Conservation (phyloP, 1,140 invertebrate genomes). For the Drosophila eugracilis region DNA sequence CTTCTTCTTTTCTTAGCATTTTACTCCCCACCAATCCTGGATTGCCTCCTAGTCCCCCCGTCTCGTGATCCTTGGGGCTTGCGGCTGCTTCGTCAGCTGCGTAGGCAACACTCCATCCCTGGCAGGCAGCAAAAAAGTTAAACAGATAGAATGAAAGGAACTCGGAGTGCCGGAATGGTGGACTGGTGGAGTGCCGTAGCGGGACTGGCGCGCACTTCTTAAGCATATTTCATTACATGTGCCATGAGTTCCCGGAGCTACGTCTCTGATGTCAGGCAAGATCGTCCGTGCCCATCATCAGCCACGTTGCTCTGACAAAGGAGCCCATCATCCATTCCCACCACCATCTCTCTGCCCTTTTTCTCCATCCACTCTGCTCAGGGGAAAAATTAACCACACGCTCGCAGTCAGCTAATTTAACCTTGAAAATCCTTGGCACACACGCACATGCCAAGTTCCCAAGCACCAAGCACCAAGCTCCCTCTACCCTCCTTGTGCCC, state of each 20-base stretch:
- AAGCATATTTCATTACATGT: constrained; percentile 79
- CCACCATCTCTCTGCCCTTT: neutral
- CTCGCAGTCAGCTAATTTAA: constrained; percentile 74
- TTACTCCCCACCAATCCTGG: neutral
- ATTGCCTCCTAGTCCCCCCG: neutral
- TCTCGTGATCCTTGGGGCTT: constrained; percentile 11
- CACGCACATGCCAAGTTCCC: constrained; percentile 23
- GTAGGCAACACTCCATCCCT: constrained; percentile 22
- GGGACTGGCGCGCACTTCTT: constrained; percentile 47
- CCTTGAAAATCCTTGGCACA: constrained; percentile 63
- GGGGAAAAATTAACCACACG: constrained; percentile 75
- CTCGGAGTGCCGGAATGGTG: no score
- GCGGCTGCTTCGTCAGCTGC: constrained; percentile 21
- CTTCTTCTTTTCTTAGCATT: neutral
- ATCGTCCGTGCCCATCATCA: constrained; percentile 64
- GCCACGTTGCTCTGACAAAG: constrained; percentile 29
- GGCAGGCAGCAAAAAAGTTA: constrained; percentile 52
- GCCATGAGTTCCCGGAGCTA: constrained; percentile 14
- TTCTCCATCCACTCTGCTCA: constrained; percentile 8
- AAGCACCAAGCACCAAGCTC: neutral
- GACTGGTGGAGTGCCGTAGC: no score
- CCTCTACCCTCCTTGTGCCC: neutral
- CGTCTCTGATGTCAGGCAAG: constrained; percentile 72
- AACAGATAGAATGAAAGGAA: constrained; percentile 46
- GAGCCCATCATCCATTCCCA: constrained; percentile 8